Base-by-base conservation (phyloP, 2,888 invertebrate genomes). In the Sycophila texana region DNA sequence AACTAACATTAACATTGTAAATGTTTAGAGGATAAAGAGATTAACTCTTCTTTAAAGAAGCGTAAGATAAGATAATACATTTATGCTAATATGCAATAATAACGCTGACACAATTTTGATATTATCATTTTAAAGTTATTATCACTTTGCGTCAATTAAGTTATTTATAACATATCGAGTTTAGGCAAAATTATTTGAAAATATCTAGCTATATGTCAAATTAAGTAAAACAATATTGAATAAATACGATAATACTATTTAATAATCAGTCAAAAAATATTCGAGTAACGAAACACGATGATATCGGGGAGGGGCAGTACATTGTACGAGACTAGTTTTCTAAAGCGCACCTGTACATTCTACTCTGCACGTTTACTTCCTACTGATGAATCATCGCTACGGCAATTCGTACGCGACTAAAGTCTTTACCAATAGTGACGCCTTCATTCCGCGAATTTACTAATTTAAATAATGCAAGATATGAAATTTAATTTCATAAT, bases 401-500 rank as follows among this genome's bases (percentile, higher is more conserved):
- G 26, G 13, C 16, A 57, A 78, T 55, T 68, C 68, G 58, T 57
- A 55, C 30, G 49, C 26, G 57, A 61, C n/a, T 51, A 14, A n/a
- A 16, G 39, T 16, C 30, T 65, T 63, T 47, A 47, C n/a, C 30
- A 67, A n/a, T n/a, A 20, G 49, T 18, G 22, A 12, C 14, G 55
- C 55, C 16, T 49, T 30, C 5, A 47, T 78, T 47, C 47, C 55
- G 16, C 47, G 73, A 73, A 78, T 78, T 60, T 30, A 22, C 53
- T 66, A 55, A 66, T 72, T 73, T 67, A 60, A 78, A 73, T 78
- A 73, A 78, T 63, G 49, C 57, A 67, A 57, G 73, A 63, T 74
- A 63, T 68, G 61, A 68, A 78, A 78, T 68, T 78, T 63, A 68
- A 74, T 78, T 67, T 73, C 55, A 14, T 67, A 57, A 78, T 74